Evolutionary conservation across 2,797 vertebrate species (phyloP).

Genomic region (Falco berigora): DNA sequence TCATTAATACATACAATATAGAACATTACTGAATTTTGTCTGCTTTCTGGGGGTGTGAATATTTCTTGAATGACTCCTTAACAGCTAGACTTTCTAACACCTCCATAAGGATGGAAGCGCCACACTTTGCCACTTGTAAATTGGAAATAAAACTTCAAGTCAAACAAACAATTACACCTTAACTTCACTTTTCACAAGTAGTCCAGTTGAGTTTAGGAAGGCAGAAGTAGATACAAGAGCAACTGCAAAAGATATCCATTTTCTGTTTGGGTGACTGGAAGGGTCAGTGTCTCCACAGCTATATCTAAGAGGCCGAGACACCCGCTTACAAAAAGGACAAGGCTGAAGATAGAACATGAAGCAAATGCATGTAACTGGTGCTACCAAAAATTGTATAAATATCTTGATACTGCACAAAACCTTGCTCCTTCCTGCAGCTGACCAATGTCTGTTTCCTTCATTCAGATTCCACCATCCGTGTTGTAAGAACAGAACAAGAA

Average conservation of each 20-base stretch:
- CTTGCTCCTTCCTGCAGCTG: not conserved
- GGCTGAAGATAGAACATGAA: not conserved
- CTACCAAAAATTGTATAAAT: not conserved
- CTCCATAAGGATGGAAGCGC: accelerated
- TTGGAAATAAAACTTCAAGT: not conserved
- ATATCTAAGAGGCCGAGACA: not conserved
- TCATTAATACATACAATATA: accelerated
- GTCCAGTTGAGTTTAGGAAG: not conserved
- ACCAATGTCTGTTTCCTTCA: not conserved
- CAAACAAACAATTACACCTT: not conserved
- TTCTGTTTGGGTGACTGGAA: not conserved
- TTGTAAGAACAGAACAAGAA: not conserved
- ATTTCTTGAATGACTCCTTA: not conserved
- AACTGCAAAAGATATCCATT: not conserved
- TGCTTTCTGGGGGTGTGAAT: not conserved
- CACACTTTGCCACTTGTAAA: not conserved
- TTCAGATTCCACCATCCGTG: not conserved
- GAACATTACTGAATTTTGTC: not conserved
- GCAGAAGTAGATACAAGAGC: not conserved
- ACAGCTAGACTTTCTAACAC: accelerated
- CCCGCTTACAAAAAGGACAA: not conserved
- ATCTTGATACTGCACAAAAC: not conserved
- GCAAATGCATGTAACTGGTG: not conserved
- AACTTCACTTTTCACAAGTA: not conserved
- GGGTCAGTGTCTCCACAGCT: accelerated